A percentile compares a stretch with the other conserved stretches of the same genome.
phyloP scores from a whole-genome alignment of 2,888 invertebrate genomes.

The Leptinotarsa haldemani region DNA sequence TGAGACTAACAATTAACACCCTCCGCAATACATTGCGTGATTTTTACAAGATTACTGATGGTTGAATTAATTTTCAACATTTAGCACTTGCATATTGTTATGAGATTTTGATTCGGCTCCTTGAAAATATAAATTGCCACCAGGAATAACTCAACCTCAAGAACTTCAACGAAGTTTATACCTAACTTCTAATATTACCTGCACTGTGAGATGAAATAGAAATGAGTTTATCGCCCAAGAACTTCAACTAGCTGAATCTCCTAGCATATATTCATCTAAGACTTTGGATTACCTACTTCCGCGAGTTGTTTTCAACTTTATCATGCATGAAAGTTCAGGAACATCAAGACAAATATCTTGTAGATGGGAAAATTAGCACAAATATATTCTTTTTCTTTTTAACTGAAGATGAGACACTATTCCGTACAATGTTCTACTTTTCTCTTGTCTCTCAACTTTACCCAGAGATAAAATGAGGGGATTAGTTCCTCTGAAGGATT shows the following conservation, averaged over 20 bases:
- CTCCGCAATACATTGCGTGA: too few species aligned
- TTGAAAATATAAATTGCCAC: too few species aligned
- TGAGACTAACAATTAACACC: too few species aligned
- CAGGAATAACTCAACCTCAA: too few species aligned
- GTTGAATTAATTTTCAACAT: too few species aligned
- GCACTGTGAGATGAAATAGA: too few species aligned
- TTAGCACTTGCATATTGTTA: too few species aligned
- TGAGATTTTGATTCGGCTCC: too few species aligned
- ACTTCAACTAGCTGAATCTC: neutral
- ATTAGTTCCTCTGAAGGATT: slow-evolving; percentile 11
- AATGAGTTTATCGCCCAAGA: neutral
- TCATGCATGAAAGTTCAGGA: slow-evolving; percentile 21
- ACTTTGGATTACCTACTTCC: slow-evolving; percentile 11
- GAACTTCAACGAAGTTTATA: too few species aligned
- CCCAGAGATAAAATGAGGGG: slow-evolving; percentile 1
- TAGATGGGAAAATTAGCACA: slow-evolving; percentile 26
- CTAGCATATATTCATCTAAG: neutral
- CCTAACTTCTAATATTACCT: too few species aligned
- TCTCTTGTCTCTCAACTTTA: slow-evolving; percentile 4
- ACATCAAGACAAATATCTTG: slow-evolving; percentile 23
- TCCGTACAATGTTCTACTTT: slow-evolving; percentile 11
- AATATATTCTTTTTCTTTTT: slow-evolving; percentile 20
- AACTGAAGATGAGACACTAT: slow-evolving; percentile 1
- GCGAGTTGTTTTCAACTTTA: slow-evolving; percentile 22
- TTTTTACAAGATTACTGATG: too few species aligned